Percentiles rank a stretch among this genome's conserved stretches.
phyloP scores from a whole-genome alignment of 2,797 vertebrate species.

The Gymnodraco acuticeps region DNA sequence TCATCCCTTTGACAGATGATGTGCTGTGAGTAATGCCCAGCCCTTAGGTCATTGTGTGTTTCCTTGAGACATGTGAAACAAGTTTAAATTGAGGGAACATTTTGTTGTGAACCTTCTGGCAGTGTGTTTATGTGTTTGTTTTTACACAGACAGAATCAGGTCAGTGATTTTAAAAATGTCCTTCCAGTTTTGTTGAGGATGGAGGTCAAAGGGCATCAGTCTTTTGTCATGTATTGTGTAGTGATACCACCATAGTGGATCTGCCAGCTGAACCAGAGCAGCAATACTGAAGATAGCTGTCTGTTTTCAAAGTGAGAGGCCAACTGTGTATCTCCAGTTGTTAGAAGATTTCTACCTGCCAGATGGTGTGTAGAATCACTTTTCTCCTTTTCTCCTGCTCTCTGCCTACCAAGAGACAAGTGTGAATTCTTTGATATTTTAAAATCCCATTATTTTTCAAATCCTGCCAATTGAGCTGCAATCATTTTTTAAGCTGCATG shows the following conservation, averaged over 20 bases:
- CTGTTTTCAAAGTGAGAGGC: conserved; percentile 34
- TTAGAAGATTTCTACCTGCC: conserved; percentile 36
- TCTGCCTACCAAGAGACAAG: not conserved
- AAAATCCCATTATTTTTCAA: conserved; percentile 15
- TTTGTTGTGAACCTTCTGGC: not conserved
- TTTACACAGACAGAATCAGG: conserved; percentile 18
- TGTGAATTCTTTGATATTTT: conserved; percentile 27
- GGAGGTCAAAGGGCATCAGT: conserved; percentile 64
- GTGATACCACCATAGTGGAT: conserved; percentile 54
- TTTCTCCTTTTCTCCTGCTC: conserved; percentile 1
- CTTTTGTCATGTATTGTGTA: conserved; percentile 27
- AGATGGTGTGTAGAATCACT: conserved; percentile 38
- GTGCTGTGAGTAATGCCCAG: conserved; percentile 22
- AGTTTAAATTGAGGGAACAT: conserved; percentile 7
- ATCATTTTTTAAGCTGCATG: conserved; percentile 29
- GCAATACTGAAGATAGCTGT: conserved; percentile 10
- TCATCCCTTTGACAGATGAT: conserved; percentile 36
- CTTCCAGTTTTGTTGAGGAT: conserved; percentile 47
- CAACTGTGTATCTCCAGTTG: conserved; percentile 23
- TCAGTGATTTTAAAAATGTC: conserved; percentile 45
- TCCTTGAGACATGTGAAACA: conserved; percentile 16
- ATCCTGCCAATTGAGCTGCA: conserved; percentile 21
- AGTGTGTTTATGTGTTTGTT: not conserved
- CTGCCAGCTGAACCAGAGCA: conserved; percentile 35
- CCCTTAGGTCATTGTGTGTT: conserved; percentile 1